A percentile compares a stretch with the other conserved stretches of the same genome.
phyloP scores from a whole-genome alignment of 1,140 invertebrate genomes.

The Drosophila malerkotliana region DNA sequence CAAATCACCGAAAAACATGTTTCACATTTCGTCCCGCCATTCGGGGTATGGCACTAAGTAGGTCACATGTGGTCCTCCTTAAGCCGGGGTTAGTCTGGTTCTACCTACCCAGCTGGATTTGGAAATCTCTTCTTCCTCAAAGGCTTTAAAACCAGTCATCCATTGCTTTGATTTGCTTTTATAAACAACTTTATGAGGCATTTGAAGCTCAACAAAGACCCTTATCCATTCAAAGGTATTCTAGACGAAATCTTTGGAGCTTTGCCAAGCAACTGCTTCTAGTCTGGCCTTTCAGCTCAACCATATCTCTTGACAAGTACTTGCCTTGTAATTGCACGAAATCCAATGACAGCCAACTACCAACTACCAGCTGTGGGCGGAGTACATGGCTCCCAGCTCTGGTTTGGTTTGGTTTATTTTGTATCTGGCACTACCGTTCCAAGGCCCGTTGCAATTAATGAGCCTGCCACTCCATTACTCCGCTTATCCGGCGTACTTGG shows the following conservation, averaged over 20 bases:
- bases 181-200: neutral
- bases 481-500: neutral
- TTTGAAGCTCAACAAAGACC: constrained; percentile 4
- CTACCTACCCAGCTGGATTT: neutral
- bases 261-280: constrained; percentile 1
- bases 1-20: constrained; percentile 77
- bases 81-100: constrained; percentile 33
- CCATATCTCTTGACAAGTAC: constrained; percentile 15
- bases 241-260: neutral
- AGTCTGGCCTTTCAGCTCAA: constrained; percentile 7
- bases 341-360: constrained; percentile 14
- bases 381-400: neutral
- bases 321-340: constrained; percentile 37
- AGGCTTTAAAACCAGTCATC: no score
- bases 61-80: constrained; percentile 39
- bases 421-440: constrained; percentile 55
- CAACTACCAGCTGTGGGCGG: constrained; percentile 16
- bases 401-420: constrained; percentile 19
- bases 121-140: no score
- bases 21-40: constrained; percentile 26
- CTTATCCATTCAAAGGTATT: neutral
- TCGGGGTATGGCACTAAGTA: constrained; percentile 33
- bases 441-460: constrained; percentile 72
- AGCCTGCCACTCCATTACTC: constrained; percentile 36
- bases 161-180: no score